These are phyloP conservation scores for Poeciliopsis occidentalis DNA, from an alignment of 2,113 vertebrate species.

Conservation along the genomic window DNA sequence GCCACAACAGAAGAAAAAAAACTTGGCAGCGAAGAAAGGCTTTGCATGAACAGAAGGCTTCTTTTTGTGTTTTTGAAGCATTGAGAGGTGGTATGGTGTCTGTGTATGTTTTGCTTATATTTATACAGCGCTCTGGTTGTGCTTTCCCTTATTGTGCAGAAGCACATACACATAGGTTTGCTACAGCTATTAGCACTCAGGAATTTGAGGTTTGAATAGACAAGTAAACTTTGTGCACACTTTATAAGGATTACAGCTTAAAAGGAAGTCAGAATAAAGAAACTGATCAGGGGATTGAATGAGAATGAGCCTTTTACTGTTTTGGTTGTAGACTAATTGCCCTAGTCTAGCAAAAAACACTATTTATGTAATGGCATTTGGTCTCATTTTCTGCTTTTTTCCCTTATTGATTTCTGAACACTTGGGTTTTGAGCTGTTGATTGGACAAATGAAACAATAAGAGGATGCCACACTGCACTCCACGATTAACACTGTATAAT, in stretches of 20 bases:
- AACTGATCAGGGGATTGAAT: slow-evolving; percentile 10
- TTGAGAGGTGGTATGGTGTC: slow-evolving; percentile 48
- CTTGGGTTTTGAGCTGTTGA: slow-evolving; percentile 12
- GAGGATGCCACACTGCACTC: background rate
- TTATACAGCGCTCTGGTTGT: slow-evolving; percentile 18
- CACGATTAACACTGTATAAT: background rate
- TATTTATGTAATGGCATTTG: background rate
- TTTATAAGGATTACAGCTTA: background rate
- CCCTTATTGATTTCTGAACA: background rate
- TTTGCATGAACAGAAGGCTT: slow-evolving; percentile 48
- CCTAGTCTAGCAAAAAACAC: slow-evolving; percentile 1
- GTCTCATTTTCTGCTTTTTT: slow-evolving; percentile 3
- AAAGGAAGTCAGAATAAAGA: background rate
- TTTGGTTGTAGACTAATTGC: slow-evolving; percentile 2
- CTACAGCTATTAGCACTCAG: slow-evolving; percentile 24
- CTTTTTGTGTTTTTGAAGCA: slow-evolving; percentile 51
- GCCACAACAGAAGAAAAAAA: slow-evolving; percentile 54
- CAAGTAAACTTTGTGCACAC: slow-evolving; percentile 17
- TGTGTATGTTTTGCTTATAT: slow-evolving; percentile 51
- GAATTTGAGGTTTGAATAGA: background rate
- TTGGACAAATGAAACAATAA: slow-evolving; percentile 3
- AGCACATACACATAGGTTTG: slow-evolving; percentile 39
- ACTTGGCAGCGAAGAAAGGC: slow-evolving; percentile 65
- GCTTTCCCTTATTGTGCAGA: slow-evolving; percentile 27
- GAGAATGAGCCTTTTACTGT: background rate